Evolutionary conservation across 2,113 vertebrate species (phyloP).

Genomic region (Pongo pygmaeus): DNA sequence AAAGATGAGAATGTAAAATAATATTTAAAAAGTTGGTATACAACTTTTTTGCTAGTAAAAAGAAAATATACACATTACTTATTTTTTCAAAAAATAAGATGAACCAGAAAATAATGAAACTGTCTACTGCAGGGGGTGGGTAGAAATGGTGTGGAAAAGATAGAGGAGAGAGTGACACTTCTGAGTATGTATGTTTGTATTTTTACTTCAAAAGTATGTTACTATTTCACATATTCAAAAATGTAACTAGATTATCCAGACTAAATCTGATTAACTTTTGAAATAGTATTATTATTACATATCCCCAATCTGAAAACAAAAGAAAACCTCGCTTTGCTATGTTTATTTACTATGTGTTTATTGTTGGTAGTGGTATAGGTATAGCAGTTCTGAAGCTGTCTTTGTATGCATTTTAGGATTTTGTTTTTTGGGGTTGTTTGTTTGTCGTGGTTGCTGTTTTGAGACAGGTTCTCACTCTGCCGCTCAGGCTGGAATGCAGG

Average conservation of each 20-base stretch:
- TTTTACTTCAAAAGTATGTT: neutral
- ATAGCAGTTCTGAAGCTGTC: neutral
- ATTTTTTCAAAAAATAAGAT: neutral
- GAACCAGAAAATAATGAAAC: neutral
- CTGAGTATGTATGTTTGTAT: neutral
- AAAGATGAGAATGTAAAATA: neutral
- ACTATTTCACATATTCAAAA: neutral
- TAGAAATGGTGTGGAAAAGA: neutral
- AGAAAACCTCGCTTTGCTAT: neutral
- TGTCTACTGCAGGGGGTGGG: neutral
- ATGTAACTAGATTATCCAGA: neutral
- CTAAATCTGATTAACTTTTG: neutral
- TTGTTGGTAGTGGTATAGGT: neutral
- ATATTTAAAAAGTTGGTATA: neutral
- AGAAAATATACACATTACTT: neutral
- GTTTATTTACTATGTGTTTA: neutral
- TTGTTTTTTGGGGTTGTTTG: no score
- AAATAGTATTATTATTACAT: neutral
- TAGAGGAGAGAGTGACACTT: neutral
- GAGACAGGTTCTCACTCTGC: no score
- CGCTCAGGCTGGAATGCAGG: no score
- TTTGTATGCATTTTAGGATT: neutral
- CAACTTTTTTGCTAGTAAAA: neutral
- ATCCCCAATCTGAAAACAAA: neutral
- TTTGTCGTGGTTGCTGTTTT: no score